These are phyloP conservation scores for Azorinus chamasolen DNA, from an alignment of 2,888 invertebrate genomes.

Conservation along the genomic window DNA sequence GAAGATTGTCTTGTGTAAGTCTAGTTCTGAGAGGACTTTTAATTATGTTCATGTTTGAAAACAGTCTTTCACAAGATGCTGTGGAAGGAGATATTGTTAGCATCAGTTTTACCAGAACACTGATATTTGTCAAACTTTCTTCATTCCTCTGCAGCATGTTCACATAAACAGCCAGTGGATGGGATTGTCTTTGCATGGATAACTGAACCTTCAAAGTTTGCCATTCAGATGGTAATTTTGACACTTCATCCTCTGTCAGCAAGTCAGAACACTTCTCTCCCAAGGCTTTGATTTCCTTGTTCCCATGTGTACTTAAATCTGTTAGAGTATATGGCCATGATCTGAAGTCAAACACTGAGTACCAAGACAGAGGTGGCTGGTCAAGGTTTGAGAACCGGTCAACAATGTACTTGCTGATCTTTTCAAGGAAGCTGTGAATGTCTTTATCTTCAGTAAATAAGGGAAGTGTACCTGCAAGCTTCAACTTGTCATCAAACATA, in stretches of 20 bases:
- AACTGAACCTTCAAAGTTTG: no score
- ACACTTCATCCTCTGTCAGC: conserved; percentile 14
- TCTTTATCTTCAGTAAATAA: conserved; percentile 18
- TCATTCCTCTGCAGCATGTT: conserved; percentile 5
- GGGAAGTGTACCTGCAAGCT: conserved; percentile 1
- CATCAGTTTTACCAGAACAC: background rate
- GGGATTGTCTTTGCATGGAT: conserved; percentile 2
- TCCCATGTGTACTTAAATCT: conserved; percentile 26
- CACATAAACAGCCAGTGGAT: conserved; percentile 11
- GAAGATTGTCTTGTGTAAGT: conserved; percentile 37
- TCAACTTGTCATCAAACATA: conserved; percentile 22
- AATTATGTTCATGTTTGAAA: conserved; percentile 27
- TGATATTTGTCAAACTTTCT: conserved; percentile 1
- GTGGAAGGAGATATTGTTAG: conserved; percentile 30
- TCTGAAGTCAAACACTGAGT: conserved; percentile 33
- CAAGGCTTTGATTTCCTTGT: conserved; percentile 2
- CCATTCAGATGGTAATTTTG: conserved; percentile 1
- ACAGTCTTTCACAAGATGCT: conserved; percentile 31
- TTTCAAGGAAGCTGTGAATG: conserved; percentile 19
- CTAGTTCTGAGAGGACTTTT: conserved; percentile 23
- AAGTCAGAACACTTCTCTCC: conserved; percentile 16
- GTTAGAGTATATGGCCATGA: conserved; percentile 20
- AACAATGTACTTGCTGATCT: conserved; percentile 18
- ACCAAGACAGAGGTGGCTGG: conserved; percentile 13
- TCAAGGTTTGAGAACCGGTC: conserved; percentile 22